phyloP scores from a whole-genome alignment of 2,888 invertebrate species.

The Abrostola tripartita region DNA sequence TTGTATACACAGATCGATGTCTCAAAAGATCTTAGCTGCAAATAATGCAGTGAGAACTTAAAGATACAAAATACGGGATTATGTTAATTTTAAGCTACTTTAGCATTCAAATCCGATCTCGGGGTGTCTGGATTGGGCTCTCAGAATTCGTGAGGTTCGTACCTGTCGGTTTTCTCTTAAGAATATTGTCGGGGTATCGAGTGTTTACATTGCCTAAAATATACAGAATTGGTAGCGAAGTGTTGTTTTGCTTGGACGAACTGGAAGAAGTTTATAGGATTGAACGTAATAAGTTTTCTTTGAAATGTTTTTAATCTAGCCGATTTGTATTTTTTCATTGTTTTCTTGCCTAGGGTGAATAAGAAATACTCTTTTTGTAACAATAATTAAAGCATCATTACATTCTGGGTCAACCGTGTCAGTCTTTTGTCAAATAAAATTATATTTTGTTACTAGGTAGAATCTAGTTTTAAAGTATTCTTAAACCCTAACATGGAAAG shows the following conservation, averaged over 20 bases:
- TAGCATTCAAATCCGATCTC: conserved; percentile 81
- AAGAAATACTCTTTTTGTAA: too few relatives aligned
- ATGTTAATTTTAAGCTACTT: conserved; percentile 83
- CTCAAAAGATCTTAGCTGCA: conserved; percentile 68
- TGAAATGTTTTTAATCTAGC: neutral
- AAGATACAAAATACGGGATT: conserved; percentile 83
- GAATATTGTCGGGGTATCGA: conserved; percentile 47
- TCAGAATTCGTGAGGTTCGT: conserved; percentile 57
- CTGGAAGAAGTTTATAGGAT: neutral
- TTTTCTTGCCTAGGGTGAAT: too few relatives aligned
- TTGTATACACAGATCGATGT: conserved; percentile 59
- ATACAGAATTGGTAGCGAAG: conserved; percentile 22
- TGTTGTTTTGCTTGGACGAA: conserved; percentile 6
- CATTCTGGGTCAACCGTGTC: too few relatives aligned
- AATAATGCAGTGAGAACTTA: conserved; percentile 81
- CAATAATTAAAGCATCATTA: too few relatives aligned
- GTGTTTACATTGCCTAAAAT: conserved; percentile 50
- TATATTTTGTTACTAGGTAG: too few relatives aligned
- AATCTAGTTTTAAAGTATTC: neutral
- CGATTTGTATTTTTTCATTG: neutral
- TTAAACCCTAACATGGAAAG: neutral
- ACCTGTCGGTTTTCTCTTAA: conserved; percentile 51
- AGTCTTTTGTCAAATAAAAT: too few relatives aligned
- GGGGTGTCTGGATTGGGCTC: conserved; percentile 66
- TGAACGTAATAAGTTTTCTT: neutral